Percentiles rank a stretch among this genome's conserved stretches.
Conservation (phyloP, 2,797 vertebrate genomes). For the Poeciliopsis presidionis region DNA sequence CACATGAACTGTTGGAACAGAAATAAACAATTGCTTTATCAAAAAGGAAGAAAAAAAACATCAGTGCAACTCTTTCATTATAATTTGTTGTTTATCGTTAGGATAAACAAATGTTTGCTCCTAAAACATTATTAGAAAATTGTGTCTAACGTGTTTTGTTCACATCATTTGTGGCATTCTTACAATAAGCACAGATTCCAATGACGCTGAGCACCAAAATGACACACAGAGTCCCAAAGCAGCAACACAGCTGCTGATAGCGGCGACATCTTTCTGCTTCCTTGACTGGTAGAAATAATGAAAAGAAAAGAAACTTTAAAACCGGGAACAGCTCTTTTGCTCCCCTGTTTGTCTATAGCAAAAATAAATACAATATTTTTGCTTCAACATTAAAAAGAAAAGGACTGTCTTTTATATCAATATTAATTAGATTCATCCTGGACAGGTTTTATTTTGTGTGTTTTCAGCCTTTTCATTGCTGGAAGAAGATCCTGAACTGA, state of each 20-base stretch:
- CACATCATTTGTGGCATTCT: neutral
- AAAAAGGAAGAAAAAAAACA: neutral
- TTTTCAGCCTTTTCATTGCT: too few relatives aligned
- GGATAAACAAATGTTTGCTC: neutral
- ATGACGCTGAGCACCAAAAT: neutral
- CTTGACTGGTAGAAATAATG: neutral
- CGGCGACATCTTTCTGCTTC: neutral
- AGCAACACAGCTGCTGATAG: neutral
- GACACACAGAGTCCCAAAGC: neutral
- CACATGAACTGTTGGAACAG: neutral
- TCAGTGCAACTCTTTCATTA: neutral
- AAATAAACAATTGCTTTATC: neutral
- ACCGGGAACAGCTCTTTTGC: neutral
- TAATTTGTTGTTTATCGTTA: neutral
- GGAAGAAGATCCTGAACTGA: too few relatives aligned
- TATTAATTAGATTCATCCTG: too few relatives aligned
- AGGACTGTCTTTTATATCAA: neutral
- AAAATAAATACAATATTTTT: neutral
- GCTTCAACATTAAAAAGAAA: neutral
- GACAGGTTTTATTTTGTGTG: too few relatives aligned
- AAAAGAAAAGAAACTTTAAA: neutral
- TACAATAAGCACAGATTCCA: neutral
- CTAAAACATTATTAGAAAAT: neutral
- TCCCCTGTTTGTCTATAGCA: neutral
- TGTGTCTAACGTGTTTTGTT: neutral